Evolutionary conservation across 2,113 vertebrate species (phyloP).

Genomic region (Gymnorhina tibicen): DNA sequence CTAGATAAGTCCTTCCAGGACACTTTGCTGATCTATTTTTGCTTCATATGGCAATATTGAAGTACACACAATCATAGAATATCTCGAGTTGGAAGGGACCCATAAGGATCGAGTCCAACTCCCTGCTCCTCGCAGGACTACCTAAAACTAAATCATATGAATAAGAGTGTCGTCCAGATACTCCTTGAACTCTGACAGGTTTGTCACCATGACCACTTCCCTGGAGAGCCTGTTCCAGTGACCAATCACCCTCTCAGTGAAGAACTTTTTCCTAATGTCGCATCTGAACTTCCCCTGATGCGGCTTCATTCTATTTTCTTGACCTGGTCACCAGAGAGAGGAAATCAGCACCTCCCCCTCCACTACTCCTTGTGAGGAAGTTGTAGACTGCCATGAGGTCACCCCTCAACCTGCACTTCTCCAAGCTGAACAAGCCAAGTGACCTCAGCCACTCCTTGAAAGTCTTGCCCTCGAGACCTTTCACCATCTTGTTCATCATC

Average conservation of each 20-base stretch:
- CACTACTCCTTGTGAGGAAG: neutral
- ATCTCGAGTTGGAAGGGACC: neutral
- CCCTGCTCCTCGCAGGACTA: neutral
- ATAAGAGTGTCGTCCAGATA: neutral
- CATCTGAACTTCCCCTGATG: neutral
- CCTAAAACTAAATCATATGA: neutral
- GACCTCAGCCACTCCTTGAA: neutral
- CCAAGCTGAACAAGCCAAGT: neutral
- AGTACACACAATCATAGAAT: neutral
- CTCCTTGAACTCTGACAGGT: neutral
- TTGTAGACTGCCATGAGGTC: neutral
- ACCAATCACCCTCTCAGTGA: neutral
- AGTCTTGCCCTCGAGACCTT: neutral
- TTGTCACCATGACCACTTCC: neutral
- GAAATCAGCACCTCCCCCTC: neutral
- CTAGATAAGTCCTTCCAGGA: neutral
- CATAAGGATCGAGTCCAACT: neutral
- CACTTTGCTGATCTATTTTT: neutral
- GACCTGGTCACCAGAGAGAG: neutral
- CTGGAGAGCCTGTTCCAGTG: neutral
- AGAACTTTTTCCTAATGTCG: neutral
- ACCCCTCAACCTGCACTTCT: neutral
- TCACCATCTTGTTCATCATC: neutral
- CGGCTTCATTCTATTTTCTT: neutral
- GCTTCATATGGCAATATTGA: neutral